These are phyloP conservation scores for Podiceps cristatus DNA, from an alignment of 2,113 vertebrate species.

Conservation along the genomic window DNA sequence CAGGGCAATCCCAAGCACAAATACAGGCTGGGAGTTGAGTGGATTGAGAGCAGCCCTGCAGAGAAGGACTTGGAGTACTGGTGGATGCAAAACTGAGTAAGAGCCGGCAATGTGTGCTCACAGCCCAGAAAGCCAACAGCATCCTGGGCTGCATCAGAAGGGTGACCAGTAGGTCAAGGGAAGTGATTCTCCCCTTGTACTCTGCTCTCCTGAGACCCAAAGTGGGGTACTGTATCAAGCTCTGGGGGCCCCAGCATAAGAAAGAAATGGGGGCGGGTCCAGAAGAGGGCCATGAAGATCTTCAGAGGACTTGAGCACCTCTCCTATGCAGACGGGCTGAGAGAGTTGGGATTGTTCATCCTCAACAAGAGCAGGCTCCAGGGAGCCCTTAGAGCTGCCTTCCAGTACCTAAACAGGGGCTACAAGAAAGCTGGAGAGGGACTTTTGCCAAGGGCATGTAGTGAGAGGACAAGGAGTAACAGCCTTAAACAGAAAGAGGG, in stretches of 20 bases:
- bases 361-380: neutral
- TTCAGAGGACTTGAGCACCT: neutral
- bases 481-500: neutral
- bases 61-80: neutral
- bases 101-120: rapidly evolving
- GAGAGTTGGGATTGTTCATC: neutral
- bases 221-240: neutral
- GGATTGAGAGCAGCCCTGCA: neutral
- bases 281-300: neutral
- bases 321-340: neutral
- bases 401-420: neutral
- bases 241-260: neutral
- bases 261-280: neutral
- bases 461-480: neutral
- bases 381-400: neutral
- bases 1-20: neutral
- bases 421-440: neutral
- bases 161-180: rapidly evolving
- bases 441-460: neutral
- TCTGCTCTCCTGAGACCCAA: neutral
- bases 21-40: neutral
- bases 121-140: neutral
- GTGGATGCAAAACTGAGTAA: neutral
- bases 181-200: neutral
- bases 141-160: neutral